These are phyloP conservation scores for Fratercula arctica DNA, from an alignment of 2,797 vertebrate genomes.

Conservation along the genomic window DNA sequence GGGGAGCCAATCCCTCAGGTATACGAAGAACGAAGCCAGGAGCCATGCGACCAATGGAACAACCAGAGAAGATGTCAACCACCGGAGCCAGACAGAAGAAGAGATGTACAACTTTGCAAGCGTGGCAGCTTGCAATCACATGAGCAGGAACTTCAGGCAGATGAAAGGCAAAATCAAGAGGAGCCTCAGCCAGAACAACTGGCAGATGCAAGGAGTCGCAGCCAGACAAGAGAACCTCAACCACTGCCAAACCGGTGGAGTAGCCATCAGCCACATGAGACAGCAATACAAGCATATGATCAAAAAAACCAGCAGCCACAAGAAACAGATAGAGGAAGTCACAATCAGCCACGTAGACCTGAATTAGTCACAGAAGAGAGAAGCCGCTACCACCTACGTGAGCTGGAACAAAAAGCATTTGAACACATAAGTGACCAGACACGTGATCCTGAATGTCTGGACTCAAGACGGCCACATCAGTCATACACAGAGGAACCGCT, in stretches of 20 bases:
- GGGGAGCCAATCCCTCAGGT: neutral
- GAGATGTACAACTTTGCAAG: neutral
- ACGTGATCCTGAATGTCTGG: accelerated
- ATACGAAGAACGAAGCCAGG: neutral
- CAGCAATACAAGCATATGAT: accelerated
- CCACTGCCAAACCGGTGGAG: neutral
- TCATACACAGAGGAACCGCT: neutral
- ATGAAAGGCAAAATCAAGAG: neutral
- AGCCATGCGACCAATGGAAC: neutral
- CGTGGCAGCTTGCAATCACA: accelerated
- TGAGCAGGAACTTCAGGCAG: neutral
- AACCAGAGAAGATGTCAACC: neutral
- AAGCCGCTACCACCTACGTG: neutral
- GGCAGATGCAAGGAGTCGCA: neutral
- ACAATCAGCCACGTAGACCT: neutral
- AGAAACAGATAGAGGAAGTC: neutral
- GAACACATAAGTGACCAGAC: accelerated
- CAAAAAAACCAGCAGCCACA: neutral
- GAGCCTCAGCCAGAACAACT: neutral
- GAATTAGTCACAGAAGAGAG: neutral
- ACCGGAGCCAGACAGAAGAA: accelerated
- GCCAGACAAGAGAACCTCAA: neutral
- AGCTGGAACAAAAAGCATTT: neutral
- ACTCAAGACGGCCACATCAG: neutral
- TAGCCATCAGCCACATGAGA: neutral